phyloP scores from a whole-genome alignment of 2,113 vertebrate genomes.

The Sinosuthora webbiana region DNA sequence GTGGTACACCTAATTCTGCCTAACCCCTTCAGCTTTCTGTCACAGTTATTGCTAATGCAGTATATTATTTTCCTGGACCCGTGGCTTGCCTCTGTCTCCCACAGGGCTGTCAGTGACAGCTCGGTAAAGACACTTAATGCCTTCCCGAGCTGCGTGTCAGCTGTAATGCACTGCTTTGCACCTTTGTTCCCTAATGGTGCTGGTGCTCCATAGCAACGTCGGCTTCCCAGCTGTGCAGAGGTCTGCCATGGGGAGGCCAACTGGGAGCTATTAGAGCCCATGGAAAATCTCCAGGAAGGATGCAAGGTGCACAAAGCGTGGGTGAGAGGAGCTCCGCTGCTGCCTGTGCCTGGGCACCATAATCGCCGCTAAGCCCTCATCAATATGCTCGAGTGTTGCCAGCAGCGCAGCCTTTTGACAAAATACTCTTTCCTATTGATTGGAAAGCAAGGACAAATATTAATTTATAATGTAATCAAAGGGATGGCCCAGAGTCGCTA shows the following conservation, averaged over 20 bases:
- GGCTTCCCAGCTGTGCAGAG: slow-evolving; percentile 55
- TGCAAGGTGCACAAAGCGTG: slow-evolving; percentile 1
- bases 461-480: slow-evolving; percentile 62
- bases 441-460: not conserved
- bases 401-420: not conserved
- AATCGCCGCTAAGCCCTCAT: slow-evolving; percentile 49
- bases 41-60: slow-evolving; percentile 78
- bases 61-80: slow-evolving; percentile 77
- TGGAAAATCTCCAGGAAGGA: slow-evolving; percentile 46
- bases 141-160: slow-evolving; percentile 17
- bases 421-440: not conserved
- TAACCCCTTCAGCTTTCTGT: slow-evolving; percentile 79
- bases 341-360: not conserved
- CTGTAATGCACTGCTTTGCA: slow-evolving; percentile 31
- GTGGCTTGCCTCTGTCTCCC: slow-evolving; percentile 63
- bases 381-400: slow-evolving; percentile 46
- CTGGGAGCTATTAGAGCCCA: slow-evolving; percentile 66
- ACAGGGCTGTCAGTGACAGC: slow-evolving; percentile 70
- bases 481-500: not conserved
- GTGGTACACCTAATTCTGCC: slow-evolving; percentile 69
- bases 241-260: not conserved
- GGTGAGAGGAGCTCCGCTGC: not conserved
- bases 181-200: slow-evolving; percentile 44
- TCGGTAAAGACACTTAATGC: slow-evolving; percentile 70
- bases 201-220: slow-evolving; percentile 54